Evolutionary conservation across 1,140 invertebrate genomes (phyloP), one percentile per base, ranked within the genome.

Genomic region (Rhagoletis pomonella): DNA sequence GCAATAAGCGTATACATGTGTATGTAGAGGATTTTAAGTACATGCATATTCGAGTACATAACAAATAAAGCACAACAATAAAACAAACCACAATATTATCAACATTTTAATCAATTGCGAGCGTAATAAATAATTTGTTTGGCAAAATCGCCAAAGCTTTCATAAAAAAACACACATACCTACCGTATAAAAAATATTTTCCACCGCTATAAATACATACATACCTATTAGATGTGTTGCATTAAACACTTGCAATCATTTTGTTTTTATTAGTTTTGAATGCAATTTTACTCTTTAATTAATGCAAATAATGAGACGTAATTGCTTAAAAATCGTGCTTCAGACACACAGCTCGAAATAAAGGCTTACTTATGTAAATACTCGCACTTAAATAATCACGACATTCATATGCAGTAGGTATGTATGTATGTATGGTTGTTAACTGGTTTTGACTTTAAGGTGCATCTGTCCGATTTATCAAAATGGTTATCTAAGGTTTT

Each of bases 261-360:
- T 14, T 17, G 17, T 17, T 62, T 62, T 62, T 9, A 4, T 14
- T 29, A 7, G 17, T 55, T 55, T 55, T 55, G 17, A 4, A 81
- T 81, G 44, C 9, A 55, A 81, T 81, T 29, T 58, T 19, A 7
- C 19, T 55, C 17, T 81, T 81, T 19, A 81, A 55, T 58, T 55
- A 55, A 81, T 55, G 73, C 47, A 81, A 81, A 55, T 81, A 81
- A 81, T 81, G 47, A 55, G 3, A 81, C n/a, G 47, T 81, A 58
- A 81, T 81, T 81, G 19, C 73, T 81, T 81, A 0, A n/a, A 2
- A 81, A 62, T 81, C 73, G 73, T 81, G 47, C 73, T 7, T 17
- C 12, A 81, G 6, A 29, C 29, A 42, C 47, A 81, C 5, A 5
- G 5, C 50, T 29, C 29, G 29, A 29, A 29, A 29, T 29, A 29